Conservation (phyloP, 2,888 invertebrate species). For the Acleris literana region DNA sequence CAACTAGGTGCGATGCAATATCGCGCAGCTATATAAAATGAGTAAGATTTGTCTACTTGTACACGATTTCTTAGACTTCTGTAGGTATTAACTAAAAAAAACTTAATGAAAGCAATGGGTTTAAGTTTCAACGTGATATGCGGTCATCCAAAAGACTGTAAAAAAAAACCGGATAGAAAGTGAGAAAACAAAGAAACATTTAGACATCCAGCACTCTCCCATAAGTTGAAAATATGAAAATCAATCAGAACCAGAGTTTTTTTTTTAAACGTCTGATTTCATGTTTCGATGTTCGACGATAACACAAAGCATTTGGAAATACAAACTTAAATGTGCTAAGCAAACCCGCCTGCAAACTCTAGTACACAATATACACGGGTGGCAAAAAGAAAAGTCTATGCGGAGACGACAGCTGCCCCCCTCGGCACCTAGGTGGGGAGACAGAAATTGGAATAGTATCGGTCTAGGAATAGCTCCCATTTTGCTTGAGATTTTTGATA, state of each 20-base stretch:
- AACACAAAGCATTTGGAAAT: not conserved
- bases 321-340: not conserved
- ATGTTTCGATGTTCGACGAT: too few species aligned
- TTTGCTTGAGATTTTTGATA: conserved; percentile 17
- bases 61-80: not conserved
- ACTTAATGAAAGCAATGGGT: too few species aligned
- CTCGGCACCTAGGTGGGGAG: conserved; percentile 35
- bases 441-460: conserved; percentile 36
- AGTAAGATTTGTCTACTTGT: conserved; percentile 41
- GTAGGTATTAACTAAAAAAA: too few species aligned
- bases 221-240: too few species aligned
- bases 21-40: conserved; percentile 43
- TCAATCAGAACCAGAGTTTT: too few species aligned
- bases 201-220: too few species aligned
- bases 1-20: conserved; percentile 66
- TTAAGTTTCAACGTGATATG: too few species aligned
- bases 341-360: conserved; percentile 6
- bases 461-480: conserved; percentile 24
- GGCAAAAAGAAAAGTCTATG: conserved; percentile 42
- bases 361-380: conserved; percentile 35
- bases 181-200: too few species aligned
- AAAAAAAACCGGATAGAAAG: too few species aligned
- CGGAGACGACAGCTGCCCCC: conserved; percentile 36
- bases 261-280: too few species aligned
- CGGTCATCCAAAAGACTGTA: too few species aligned